Evolutionary conservation across 2,888 invertebrate species (phyloP).

Genomic region (Spodoptera picta): DNA sequence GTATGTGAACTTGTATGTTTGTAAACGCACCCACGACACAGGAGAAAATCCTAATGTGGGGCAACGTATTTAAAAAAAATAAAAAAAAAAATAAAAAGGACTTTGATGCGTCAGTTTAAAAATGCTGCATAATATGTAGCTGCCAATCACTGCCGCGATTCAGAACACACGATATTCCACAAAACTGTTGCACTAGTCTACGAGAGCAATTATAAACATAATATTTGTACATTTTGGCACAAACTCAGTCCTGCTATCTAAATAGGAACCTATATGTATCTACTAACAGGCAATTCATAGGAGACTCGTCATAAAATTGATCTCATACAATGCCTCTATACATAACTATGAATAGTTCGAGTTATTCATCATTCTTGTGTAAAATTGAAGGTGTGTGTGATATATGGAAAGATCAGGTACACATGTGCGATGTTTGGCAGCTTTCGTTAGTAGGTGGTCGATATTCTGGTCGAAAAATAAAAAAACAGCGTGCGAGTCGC

Average conservation of each 20-base stretch:
- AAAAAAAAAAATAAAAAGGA: too few species aligned
- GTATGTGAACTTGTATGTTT: too few species aligned
- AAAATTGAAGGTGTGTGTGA: conserved; percentile 34
- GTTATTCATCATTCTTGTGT: conserved; percentile 15
- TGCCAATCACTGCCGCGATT: conserved; percentile 5
- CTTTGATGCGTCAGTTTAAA: too few species aligned
- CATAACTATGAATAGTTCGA: conserved; percentile 15
- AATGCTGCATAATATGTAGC: conserved; percentile 1
- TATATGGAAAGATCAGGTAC: conserved; percentile 51
- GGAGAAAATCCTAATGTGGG: too few species aligned
- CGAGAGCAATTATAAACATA: conserved; percentile 32
- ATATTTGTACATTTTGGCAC: conserved; percentile 31
- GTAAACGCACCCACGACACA: too few species aligned
- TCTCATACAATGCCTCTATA: conserved; percentile 12
- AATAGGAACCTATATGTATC: neutral
- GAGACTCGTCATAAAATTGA: conserved; percentile 7
- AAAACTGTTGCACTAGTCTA: conserved; percentile 31
- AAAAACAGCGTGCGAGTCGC: conserved; percentile 66
- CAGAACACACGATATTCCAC: conserved; percentile 17
- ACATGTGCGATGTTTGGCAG: conserved; percentile 64
- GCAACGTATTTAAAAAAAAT: too few species aligned
- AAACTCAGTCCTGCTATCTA: conserved; percentile 2
- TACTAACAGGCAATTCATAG: neutral
- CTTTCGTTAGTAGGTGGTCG: conserved; percentile 73
- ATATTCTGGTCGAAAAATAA: conserved; percentile 75